phyloP scores from a whole-genome alignment of 2,113 vertebrate species.

The Athene noctua region DNA sequence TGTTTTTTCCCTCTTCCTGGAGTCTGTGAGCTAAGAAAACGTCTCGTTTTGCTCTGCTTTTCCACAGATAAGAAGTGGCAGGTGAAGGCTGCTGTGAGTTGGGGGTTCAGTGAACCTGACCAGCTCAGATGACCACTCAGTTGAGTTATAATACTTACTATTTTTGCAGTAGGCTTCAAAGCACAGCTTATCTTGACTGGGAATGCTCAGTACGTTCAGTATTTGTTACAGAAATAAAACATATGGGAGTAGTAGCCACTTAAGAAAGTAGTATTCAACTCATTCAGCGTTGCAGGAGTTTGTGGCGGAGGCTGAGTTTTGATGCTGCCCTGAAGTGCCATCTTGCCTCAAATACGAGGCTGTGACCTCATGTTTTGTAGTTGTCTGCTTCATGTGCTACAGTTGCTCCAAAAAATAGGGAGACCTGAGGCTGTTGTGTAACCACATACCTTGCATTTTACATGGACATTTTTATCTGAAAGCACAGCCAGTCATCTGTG shows the following conservation, averaged over 20 bases:
- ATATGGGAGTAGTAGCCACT: not conserved
- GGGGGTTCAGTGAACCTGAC: not conserved
- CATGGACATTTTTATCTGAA: accelerated
- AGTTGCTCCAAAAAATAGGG: accelerated
- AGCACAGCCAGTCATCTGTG: not conserved
- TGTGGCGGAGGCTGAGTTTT: not conserved
- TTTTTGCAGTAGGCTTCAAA: not conserved
- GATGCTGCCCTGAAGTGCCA: not conserved
- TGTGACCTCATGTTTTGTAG: not conserved
- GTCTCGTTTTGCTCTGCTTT: not conserved
- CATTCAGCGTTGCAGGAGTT: not conserved
- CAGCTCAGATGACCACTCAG: not conserved
- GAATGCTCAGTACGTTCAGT: not conserved
- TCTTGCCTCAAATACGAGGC: not conserved
- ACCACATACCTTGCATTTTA: not conserved
- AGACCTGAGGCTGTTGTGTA: not conserved
- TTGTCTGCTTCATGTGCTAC: not conserved
- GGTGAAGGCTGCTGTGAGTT: not conserved
- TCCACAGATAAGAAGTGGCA: not conserved
- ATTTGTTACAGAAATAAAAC: not conserved
- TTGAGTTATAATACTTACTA: not conserved
- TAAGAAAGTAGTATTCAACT: not conserved
- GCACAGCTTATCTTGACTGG: not conserved
- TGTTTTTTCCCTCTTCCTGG: not conserved
- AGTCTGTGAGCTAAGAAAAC: not conserved